Base-by-base conservation (phyloP, 2,797 vertebrate genomes). In the Typhlichthys eigenmanni region DNA sequence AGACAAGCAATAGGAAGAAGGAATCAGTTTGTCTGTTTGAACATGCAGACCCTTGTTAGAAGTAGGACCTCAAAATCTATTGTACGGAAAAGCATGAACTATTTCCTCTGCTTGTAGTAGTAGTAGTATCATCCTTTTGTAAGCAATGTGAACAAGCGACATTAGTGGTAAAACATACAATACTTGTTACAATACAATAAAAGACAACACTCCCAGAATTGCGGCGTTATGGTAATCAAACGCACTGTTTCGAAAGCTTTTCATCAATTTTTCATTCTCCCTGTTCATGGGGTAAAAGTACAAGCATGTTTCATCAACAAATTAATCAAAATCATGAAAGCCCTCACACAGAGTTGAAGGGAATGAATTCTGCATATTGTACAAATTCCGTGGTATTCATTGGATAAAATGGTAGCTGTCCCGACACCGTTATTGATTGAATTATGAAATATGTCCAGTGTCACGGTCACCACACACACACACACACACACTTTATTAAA, bases 221-320 rank as follows among this genome's bases (percentile, higher is more conserved):
- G 72, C 65, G 64, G 61, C 64, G 62, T 69, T 81, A 80, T 75
- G 74, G 62, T 82, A 86, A 89, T 85, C 78, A 69, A 62, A 68
- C 63, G 56, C 66, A 70, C 58, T 67, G 60, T 86, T 85, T 85
- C 68, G 80, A 80, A 86, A 79, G 76, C 68, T 74, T 83, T 79
- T 80, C 78, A 82, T 86, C 74, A 68, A 75, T 84, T 78, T 87
- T 86, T 83, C 66, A 79, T 81, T 68, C 49, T 58, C 62, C 64
- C 61, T 79, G 53, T 82, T 85, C 68, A 71, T 34, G 0, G 67
- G 72, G 77, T 79, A 76, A 84, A 55, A 68, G 72, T 78, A 80
- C 60, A 81, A 62, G 51, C 75, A 71, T 68, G 59, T 81, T 85
- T 81, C 79, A 84, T 80, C 85, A 84, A 87, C 79, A 85, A 81